These are phyloP conservation scores for Mus spicilegus DNA, from an alignment of 2,113 vertebrate genomes.

Conservation along the genomic window DNA sequence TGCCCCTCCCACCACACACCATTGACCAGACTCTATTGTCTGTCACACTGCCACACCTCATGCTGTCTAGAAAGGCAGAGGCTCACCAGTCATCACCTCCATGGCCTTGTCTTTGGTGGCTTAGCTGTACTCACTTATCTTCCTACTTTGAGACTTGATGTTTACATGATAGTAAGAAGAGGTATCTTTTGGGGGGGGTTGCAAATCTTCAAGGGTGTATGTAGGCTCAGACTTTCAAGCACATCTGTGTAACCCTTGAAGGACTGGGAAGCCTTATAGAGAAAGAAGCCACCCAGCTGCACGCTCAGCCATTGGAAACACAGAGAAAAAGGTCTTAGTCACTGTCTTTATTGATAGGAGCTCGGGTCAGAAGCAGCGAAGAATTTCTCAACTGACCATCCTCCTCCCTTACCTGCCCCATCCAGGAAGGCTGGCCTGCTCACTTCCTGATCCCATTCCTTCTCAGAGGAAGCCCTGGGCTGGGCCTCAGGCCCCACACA, in stretches of 20 bases:
- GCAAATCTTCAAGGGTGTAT: background rate
- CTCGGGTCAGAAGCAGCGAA: background rate
- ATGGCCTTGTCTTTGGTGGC: slow-evolving; percentile 8
- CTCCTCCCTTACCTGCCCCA: too few species aligned
- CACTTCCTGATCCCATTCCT: background rate
- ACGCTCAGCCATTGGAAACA: background rate
- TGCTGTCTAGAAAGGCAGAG: background rate
- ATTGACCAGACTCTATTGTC: background rate
- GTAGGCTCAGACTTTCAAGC: background rate
- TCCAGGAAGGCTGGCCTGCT: background rate
- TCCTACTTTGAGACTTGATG: slow-evolving; percentile 27
- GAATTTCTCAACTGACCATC: background rate
- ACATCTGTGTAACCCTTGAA: background rate
- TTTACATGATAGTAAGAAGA: background rate
- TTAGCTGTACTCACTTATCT: slow-evolving; percentile 7
- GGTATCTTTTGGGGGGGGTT: too few species aligned
- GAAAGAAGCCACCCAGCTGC: background rate
- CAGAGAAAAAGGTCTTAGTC: background rate
- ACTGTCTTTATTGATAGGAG: slow-evolving; percentile 65
- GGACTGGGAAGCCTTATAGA: background rate
- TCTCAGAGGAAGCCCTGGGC: background rate
- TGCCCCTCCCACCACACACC: background rate
- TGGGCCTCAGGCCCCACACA: background rate
- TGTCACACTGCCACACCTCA: background rate
- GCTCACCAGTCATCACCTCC: background rate